A percentile compares a stretch with the other conserved stretches of the same genome.
Evolutionary conservation across 2,113 vertebrate species (phyloP).

Genomic region (Panthera uncia): DNA sequence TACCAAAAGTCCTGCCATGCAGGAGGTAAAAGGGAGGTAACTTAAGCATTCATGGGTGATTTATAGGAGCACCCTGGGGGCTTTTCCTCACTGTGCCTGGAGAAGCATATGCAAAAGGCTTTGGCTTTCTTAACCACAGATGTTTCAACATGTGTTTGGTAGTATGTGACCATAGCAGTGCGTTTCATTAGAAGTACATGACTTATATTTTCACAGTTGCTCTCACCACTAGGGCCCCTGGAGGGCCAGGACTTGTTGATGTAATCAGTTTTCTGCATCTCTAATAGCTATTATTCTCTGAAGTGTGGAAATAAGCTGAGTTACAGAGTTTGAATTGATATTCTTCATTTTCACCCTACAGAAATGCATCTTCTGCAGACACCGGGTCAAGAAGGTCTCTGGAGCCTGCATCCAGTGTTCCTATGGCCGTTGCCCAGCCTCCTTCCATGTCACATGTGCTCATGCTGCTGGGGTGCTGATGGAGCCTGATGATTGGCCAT

Average conservation of each 20-base stretch:
- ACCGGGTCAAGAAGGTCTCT: constrained; percentile 89
- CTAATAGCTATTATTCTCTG: constrained; percentile 31
- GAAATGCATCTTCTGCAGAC: constrained; percentile 96
- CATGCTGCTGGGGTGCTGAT: constrained; percentile 95
- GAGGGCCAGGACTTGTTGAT: constrained; percentile 30
- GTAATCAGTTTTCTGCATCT: background rate
- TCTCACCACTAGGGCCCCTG: background rate
- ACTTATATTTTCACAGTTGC: background rate
- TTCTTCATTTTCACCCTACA: constrained; percentile 79
- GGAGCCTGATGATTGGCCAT: constrained; percentile 96
- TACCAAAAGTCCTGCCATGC: background rate
- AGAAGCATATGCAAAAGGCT: background rate
- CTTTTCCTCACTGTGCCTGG: background rate
- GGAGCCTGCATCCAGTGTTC: constrained; percentile 98
- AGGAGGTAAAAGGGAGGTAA: background rate
- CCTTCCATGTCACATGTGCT: constrained; percentile 98
- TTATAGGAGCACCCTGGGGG: background rate
- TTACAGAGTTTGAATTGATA: constrained; percentile 17
- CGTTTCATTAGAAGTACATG: background rate
- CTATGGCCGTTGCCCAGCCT: constrained; percentile 92
- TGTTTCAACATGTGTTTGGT: background rate
- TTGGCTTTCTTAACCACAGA: background rate
- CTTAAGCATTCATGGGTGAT: background rate
- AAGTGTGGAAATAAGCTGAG: background rate
- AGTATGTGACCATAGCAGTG: background rate